Evolutionary conservation across 2,113 vertebrate genomes (phyloP).

Genomic region (Solea senegalensis): DNA sequence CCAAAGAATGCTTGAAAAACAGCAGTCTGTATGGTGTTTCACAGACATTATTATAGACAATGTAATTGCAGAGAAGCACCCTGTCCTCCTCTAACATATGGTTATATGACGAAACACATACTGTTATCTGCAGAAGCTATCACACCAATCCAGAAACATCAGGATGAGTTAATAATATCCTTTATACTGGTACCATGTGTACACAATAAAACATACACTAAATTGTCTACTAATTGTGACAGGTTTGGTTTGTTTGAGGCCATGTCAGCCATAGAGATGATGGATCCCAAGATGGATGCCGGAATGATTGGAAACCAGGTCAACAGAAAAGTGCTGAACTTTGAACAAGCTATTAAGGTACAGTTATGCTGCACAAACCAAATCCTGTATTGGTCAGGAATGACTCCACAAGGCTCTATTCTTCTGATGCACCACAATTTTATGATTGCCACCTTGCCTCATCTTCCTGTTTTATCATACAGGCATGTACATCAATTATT

Average conservation of each 20-base stretch:
- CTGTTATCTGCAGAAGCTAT: background rate
- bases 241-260: slow-evolving; percentile 99
- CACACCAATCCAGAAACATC: background rate
- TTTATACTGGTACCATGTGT: background rate
- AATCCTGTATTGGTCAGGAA: background rate
- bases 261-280: slow-evolving; percentile 99
- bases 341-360: slow-evolving; percentile 98
- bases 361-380: background rate
- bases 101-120: background rate
- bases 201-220: background rate
- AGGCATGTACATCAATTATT: background rate
- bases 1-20: too few species aligned
- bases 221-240: slow-evolving; percentile 6
- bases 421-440: background rate
- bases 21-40: too few species aligned
- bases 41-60: too few species aligned
- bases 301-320: slow-evolving; percentile 99
- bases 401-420: background rate
- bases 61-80: too few species aligned
- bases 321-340: slow-evolving; percentile 97
- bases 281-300: slow-evolving; percentile 99
- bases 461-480: background rate
- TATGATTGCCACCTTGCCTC: too few species aligned
- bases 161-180: background rate
- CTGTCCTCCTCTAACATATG: too few species aligned